A percentile compares a stretch with the other conserved stretches of the same genome.
Evolutionary conservation across 2,797 vertebrate species (phyloP).

Genomic region (Xenopus petersii): DNA sequence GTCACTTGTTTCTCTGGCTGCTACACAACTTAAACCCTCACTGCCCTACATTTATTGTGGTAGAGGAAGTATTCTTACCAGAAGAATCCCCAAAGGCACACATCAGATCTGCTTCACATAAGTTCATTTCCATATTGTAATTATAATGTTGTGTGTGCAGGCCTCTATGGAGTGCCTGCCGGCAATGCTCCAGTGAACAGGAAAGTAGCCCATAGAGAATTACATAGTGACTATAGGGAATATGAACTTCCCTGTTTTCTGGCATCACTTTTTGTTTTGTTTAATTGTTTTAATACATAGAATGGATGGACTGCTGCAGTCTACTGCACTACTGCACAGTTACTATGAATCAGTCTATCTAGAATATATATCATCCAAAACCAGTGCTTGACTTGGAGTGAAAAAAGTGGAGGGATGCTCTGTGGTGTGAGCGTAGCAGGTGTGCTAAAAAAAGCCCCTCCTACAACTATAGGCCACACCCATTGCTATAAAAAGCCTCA

Average conservation of each 20-base stretch:
- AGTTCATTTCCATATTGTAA: constrained; percentile 50
- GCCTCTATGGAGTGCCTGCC: constrained; percentile 35
- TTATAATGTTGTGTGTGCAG: constrained; percentile 45
- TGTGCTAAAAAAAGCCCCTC: no score
- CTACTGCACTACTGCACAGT: no score
- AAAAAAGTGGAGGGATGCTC: no score
- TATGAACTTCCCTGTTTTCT: constrained; percentile 44
- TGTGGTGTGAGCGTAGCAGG: no score
- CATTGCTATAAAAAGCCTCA: no score
- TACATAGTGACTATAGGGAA: constrained; percentile 37
- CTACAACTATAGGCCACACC: no score
- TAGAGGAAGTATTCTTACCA: constrained; percentile 39
- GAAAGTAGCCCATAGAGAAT: constrained; percentile 44
- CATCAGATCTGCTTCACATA: constrained; percentile 27
- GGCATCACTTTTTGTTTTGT: constrained; percentile 9
- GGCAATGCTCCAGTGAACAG: constrained; percentile 43
- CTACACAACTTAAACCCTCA: not conserved
- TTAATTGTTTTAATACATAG: constrained; percentile 19
- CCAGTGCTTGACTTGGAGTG: no score
- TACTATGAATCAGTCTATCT: no score
- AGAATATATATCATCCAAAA: no score
- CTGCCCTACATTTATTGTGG: constrained; percentile 28
- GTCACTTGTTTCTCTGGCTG: no score
- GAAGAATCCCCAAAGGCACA: constrained; percentile 27
- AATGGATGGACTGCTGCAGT: no score